Conservation (phyloP, 2,888 invertebrate genomes). For the Cheilosia vernalis region DNA sequence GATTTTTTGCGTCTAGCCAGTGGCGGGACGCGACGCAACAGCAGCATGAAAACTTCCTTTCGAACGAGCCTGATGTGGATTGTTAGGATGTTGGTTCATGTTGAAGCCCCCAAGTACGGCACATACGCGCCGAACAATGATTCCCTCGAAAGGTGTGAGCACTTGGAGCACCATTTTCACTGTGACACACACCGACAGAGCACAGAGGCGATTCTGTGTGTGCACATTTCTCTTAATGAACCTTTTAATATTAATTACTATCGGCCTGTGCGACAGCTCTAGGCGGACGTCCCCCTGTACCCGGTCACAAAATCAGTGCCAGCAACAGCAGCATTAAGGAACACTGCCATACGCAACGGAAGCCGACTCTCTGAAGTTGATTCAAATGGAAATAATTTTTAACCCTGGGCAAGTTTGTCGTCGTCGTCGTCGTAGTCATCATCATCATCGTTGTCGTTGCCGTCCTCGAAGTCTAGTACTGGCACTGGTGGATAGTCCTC, state of each 20-base stretch:
- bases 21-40: conserved; percentile 46
- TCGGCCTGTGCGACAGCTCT: conserved; percentile 72
- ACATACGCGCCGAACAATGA: conserved; percentile 64
- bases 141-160: conserved; percentile 52
- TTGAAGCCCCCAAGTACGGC: conserved; percentile 26
- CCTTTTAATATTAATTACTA: conserved; percentile 78
- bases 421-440: conserved; percentile 24
- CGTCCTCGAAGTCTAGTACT: conserved; percentile 23
- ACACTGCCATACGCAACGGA: conserved; percentile 67
- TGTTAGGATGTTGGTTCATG: conserved; percentile 25
- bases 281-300: conserved; percentile 21
- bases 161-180: conserved; percentile 42
- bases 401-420: conserved; percentile 72
- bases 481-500: conserved; percentile 16
- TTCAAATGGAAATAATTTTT: conserved; percentile 75
- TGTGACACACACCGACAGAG: conserved; percentile 56
- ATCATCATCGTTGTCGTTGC: conserved; percentile 20
- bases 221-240: conserved; percentile 77
- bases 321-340: conserved; percentile 59
- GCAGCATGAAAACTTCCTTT: conserved; percentile 37
- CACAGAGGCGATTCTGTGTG: conserved; percentile 70
- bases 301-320: conserved; percentile 41
- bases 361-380: conserved; percentile 72
- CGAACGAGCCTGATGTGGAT: conserved; percentile 30
- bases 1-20: conserved; percentile 54